Evolutionary conservation across 2,797 vertebrate genomes (phyloP).

Genomic region (Petrocephalus sullivani): DNA sequence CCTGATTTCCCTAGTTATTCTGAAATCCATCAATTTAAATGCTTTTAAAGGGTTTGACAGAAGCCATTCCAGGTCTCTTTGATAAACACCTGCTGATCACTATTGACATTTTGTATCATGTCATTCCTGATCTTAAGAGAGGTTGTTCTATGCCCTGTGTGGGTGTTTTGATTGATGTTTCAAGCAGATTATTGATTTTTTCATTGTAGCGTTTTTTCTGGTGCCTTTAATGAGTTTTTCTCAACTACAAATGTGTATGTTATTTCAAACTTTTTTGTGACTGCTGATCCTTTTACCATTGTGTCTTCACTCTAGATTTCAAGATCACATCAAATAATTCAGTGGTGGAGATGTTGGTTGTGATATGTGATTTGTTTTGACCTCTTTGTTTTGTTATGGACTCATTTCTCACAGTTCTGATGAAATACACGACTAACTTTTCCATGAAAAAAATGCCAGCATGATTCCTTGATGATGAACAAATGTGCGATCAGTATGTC

Average conservation of each 20-base stretch:
- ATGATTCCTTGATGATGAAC: no score
- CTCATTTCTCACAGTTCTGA: neutral
- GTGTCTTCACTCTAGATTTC: neutral
- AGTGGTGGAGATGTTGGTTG: neutral
- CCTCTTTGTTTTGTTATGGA: neutral
- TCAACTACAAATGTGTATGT: neutral
- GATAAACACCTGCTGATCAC: conserved; percentile 17
- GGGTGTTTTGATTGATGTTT: neutral
- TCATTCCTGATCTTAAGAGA: neutral
- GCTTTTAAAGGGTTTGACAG: conserved; percentile 17
- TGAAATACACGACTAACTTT: neutral
- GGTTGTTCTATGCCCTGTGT: neutral
- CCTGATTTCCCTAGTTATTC: conserved; percentile 14
- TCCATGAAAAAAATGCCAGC: neutral
- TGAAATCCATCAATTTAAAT: conserved; percentile 9
- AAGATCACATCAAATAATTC: neutral
- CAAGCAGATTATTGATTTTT: conserved; percentile 5
- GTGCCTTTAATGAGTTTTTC: neutral
- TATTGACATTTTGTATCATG: conserved; percentile 14
- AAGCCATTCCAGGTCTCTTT: neutral
- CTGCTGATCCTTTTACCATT: neutral
- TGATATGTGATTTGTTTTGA: neutral
- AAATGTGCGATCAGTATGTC: no score
- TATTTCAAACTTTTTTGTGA: neutral
- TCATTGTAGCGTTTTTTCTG: conserved; percentile 8